Evolutionary conservation across 2,113 vertebrate genomes (phyloP).

Genomic region (Ramphastos sulfuratus): DNA sequence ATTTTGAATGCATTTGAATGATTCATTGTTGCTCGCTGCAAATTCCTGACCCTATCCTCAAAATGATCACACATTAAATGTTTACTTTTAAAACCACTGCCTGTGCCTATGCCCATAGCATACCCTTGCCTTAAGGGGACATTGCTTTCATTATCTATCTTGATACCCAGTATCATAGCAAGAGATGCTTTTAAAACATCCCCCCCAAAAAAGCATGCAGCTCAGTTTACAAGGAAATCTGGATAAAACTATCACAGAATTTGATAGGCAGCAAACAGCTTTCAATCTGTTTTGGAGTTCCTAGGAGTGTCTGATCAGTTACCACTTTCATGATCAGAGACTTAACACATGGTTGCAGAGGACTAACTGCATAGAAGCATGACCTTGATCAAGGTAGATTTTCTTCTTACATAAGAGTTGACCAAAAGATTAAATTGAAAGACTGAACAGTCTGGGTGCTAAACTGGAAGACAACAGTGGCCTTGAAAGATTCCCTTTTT

Average conservation of each 20-base stretch:
- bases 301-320: neutral
- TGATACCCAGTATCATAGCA: neutral
- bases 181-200: neutral
- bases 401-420: neutral
- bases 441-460: neutral
- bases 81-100: neutral
- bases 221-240: neutral
- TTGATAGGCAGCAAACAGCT: neutral
- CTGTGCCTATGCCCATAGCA: neutral
- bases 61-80: neutral
- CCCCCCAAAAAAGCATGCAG: neutral
- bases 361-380: neutral
- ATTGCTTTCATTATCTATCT: neutral
- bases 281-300: neutral
- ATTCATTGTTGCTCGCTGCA: neutral
- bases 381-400: neutral
- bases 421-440: neutral
- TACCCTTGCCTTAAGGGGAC: accelerated
- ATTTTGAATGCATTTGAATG: neutral
- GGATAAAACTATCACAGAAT: neutral
- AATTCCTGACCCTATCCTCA: neutral
- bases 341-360: accelerated
- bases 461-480: neutral
- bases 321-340: neutral
- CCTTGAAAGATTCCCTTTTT: neutral